A percentile compares a stretch with the other conserved stretches of the same genome.
Evolutionary conservation across 1,140 invertebrate species (phyloP).

Genomic region (Forficula auricularia): DNA sequence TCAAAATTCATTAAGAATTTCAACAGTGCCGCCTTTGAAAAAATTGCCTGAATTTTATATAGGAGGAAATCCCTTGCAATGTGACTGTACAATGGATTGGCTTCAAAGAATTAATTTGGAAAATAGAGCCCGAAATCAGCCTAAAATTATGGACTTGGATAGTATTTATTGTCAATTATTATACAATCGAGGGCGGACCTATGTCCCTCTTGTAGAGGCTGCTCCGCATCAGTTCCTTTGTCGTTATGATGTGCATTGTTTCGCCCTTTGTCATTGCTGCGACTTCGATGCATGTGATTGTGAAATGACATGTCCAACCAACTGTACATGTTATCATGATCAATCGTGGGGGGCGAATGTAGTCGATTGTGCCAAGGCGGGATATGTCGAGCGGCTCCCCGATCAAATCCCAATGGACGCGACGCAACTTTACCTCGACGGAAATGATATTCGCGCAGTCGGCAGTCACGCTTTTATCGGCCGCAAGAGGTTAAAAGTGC

Average conservation of each 20-base stretch:
- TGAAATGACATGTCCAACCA: constrained; percentile 82
- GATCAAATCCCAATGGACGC: constrained; percentile 82
- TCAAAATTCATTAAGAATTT: constrained; percentile 68
- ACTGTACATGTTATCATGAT: constrained; percentile 84
- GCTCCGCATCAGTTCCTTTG: constrained; percentile 76
- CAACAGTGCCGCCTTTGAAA: constrained; percentile 53
- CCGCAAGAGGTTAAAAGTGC: constrained; percentile 60
- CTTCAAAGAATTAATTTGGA: constrained; percentile 65
- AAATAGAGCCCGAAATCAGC: constrained; percentile 59
- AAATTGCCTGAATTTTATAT: constrained; percentile 79
- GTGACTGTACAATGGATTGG: constrained; percentile 74
- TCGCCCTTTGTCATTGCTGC: constrained; percentile 78
- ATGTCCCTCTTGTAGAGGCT: constrained; percentile 64
- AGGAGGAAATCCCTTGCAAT: constrained; percentile 75
- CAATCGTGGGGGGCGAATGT: constrained; percentile 82
- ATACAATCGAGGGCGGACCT: constrained; percentile 61
- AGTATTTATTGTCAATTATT: constrained; percentile 73
- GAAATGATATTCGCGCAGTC: constrained; percentile 59
- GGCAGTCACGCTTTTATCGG: constrained; percentile 80
- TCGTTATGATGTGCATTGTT: constrained; percentile 78
- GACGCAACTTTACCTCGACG: constrained; percentile 75
- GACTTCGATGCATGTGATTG: constrained; percentile 78
- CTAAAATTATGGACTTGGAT: constrained; percentile 70
- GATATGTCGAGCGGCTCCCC: constrained; percentile 52
- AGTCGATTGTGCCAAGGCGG: constrained; percentile 66